Percentiles rank a stretch among this genome's conserved stretches.
Evolutionary conservation across 2,113 vertebrate species (phyloP).

Genomic region (rat (Rattus norvegicus)): GRCr8 NC_086022.1:115682501-115683000

Average conservation of each 20-base stretch:
- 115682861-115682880: neutral
- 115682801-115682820: neutral
- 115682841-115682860: neutral
- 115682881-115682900: neutral
- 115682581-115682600: neutral
- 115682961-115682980: neutral
- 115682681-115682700: neutral
- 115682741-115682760: neutral
- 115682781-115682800: neutral
- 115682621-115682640: neutral
- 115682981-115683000: neutral
- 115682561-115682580: neutral
- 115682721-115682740: neutral
- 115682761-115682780: neutral
- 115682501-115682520: neutral
- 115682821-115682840: neutral
- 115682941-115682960: neutral
- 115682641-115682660: neutral
- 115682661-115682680: neutral
- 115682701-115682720: neutral
- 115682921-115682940: neutral
- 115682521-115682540: neutral
- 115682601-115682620: neutral
- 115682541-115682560: neutral
- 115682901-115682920: neutral